Conservation (phyloP, 1,140 invertebrate genomes). For the Euura saliciscinereae region DNA sequence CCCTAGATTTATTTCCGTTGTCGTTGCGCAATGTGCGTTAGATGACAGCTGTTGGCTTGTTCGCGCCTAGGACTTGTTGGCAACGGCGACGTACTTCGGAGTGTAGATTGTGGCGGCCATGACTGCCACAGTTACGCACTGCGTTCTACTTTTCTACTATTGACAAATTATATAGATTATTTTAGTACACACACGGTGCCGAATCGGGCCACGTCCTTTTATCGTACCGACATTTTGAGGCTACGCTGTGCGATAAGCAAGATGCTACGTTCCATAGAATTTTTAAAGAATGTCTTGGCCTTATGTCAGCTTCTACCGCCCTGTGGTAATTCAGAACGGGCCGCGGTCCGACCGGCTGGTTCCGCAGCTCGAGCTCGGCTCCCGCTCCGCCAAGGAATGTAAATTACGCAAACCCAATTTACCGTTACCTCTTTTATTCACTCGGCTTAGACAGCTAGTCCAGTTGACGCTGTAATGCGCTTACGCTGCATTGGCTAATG, state of each 20-base stretch:
- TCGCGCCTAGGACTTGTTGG: not conserved
- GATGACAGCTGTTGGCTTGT: constrained; percentile 6
- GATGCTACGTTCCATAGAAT: not conserved
- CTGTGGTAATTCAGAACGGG: not conserved
- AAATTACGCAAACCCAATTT: constrained; percentile 10
- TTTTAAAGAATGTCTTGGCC: not conserved
- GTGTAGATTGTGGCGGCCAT: not conserved
- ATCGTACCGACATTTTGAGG: too few relatives aligned
- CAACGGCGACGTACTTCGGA: not conserved
- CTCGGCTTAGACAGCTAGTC: not conserved
- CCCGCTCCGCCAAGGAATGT: constrained; percentile 1
- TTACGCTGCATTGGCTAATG: not conserved
- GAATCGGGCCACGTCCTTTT: too few relatives aligned
- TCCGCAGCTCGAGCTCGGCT: not conserved
- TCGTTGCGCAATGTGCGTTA: not conserved
- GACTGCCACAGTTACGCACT: not conserved
- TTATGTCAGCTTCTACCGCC: too few relatives aligned
- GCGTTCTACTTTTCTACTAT: not conserved
- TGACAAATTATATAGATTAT: too few relatives aligned
- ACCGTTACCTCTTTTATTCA: constrained; percentile 5
- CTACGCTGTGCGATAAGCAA: not conserved
- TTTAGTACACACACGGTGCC: too few relatives aligned
- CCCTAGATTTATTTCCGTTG: constrained; percentile 4
- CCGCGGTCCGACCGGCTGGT: not conserved
- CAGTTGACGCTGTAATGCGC: not conserved